These are phyloP conservation scores for Pseudolaguvia tuberculata DNA, from an alignment of 2,113 vertebrate species.

Conservation along the genomic window DNA sequence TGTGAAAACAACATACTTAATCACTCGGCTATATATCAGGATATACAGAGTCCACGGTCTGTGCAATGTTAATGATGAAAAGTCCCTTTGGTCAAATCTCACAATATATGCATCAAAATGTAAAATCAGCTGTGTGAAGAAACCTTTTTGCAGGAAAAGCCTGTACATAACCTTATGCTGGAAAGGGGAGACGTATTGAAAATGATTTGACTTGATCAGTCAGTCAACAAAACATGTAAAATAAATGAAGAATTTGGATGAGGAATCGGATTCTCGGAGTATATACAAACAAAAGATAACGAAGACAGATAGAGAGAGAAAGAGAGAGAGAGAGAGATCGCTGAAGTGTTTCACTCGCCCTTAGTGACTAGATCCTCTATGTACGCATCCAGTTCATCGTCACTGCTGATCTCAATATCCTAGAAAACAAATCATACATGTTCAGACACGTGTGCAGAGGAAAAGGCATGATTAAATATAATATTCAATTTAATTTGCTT, in stretches of 20 bases:
- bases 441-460: not conserved
- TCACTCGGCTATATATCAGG: not conserved
- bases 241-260: not conserved
- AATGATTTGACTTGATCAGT: not conserved
- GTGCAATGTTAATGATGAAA: not conserved
- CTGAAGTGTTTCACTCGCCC: slow-evolving; percentile 69
- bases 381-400: slow-evolving; percentile 95
- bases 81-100: slow-evolving; percentile 23
- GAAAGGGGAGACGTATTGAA: not conserved
- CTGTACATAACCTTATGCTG: not conserved
- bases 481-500: too few relatives aligned
- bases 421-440: slow-evolving; percentile 48
- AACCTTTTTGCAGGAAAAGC: slow-evolving; percentile 2
- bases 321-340: slow-evolving; percentile 3
- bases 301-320: not conserved
- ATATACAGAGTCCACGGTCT: not conserved
- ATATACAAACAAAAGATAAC: not conserved
- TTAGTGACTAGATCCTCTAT: slow-evolving; percentile 96
- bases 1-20: slow-evolving; percentile 12
- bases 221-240: not conserved
- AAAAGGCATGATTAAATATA: not conserved
- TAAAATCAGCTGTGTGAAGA: not conserved
- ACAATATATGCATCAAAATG: not conserved
- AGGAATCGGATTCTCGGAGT: not conserved
- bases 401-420: slow-evolving; percentile 98